These are phyloP conservation scores for Ataeniobius toweri DNA, from an alignment of 2,797 vertebrate genomes.

Conservation along the genomic window DNA sequence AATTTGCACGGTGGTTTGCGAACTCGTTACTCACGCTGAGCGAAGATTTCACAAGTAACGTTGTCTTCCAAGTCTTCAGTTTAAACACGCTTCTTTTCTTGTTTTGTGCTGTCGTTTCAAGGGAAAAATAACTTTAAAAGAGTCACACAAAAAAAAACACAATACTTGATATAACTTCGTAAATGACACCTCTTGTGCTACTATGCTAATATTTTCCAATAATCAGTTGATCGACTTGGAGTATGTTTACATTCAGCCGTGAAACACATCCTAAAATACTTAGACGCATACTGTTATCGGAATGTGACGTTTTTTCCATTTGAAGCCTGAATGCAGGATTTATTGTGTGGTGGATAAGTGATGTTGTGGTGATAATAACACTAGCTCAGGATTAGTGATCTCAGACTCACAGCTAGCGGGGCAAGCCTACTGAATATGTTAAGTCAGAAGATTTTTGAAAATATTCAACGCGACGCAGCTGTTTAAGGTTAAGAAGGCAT, in stretches of 20 bases:
- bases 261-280: slow-evolving; percentile 5
- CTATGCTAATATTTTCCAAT: slow-evolving; percentile 63
- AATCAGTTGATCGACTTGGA: slow-evolving; percentile 9
- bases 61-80: slow-evolving; percentile 66
- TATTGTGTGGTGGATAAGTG: slow-evolving; percentile 29
- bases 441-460: background rate
- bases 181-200: slow-evolving; percentile 55
- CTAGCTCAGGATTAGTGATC: slow-evolving; percentile 66
- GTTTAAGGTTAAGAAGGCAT: slow-evolving; percentile 7
- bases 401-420: slow-evolving; percentile 33
- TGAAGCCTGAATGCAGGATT: slow-evolving; percentile 40
- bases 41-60: slow-evolving; percentile 33
- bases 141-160: background rate
- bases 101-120: slow-evolving; percentile 1
- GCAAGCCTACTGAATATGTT: background rate
- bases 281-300: background rate
- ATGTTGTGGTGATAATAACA: slow-evolving; percentile 41
- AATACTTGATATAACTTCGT: slow-evolving; percentile 55
- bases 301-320: slow-evolving; percentile 16
- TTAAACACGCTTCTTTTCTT: slow-evolving; percentile 21
- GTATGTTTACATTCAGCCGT: slow-evolving; percentile 42
- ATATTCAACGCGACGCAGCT: background rate
- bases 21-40: slow-evolving; percentile 51
- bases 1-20: slow-evolving; percentile 63
- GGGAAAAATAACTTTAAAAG: background rate